A percentile compares a stretch with the other conserved stretches of the same genome.
Conservation (phyloP, 2,113 vertebrate genomes). For the Mugil cephalus region DNA sequence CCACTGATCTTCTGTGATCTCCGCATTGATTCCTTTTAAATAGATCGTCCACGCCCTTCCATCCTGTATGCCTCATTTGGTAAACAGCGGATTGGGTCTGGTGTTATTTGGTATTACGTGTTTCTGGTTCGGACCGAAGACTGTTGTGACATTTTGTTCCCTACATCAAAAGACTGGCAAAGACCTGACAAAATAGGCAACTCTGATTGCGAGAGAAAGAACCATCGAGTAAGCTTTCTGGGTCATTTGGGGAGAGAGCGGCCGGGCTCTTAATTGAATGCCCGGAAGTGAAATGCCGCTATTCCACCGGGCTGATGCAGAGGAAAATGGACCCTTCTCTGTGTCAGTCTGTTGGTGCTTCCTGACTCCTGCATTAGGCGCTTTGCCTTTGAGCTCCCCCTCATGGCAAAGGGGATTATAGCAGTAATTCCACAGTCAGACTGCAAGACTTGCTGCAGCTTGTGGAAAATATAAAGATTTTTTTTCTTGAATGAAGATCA, state of each 20-base stretch:
- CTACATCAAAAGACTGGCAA: slow-evolving; percentile 2
- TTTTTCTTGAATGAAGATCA: slow-evolving; percentile 1
- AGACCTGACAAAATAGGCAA: neutral
- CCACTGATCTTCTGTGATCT: slow-evolving; percentile 51
- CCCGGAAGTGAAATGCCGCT: slow-evolving; percentile 8
- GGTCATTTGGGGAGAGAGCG: neutral
- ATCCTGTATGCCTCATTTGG: slow-evolving; percentile 35
- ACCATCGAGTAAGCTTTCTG: neutral
- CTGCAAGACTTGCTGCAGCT: slow-evolving; percentile 9
- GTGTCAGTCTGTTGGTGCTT: slow-evolving; percentile 35
- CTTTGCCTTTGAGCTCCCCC: slow-evolving; percentile 81
- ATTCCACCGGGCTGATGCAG: slow-evolving; percentile 10
- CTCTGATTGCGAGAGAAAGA: neutral
- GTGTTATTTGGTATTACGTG: slow-evolving; percentile 10
- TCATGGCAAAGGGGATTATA: slow-evolving; percentile 69
- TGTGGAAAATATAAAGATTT: slow-evolving; percentile 6
- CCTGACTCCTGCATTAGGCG: slow-evolving; percentile 44
- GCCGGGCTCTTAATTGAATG: neutral
- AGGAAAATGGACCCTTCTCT: slow-evolving; percentile 35
- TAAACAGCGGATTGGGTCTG: slow-evolving; percentile 21
- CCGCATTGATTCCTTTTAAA: slow-evolving; percentile 62
- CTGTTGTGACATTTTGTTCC: slow-evolving; percentile 6
- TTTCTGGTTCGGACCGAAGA: neutral
- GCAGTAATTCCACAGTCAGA: slow-evolving; percentile 40
- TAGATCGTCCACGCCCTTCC: slow-evolving; percentile 34